These are phyloP conservation scores for Amphimallon solstitiale DNA, from an alignment of 2,888 invertebrate species.

Conservation along the genomic window DNA sequence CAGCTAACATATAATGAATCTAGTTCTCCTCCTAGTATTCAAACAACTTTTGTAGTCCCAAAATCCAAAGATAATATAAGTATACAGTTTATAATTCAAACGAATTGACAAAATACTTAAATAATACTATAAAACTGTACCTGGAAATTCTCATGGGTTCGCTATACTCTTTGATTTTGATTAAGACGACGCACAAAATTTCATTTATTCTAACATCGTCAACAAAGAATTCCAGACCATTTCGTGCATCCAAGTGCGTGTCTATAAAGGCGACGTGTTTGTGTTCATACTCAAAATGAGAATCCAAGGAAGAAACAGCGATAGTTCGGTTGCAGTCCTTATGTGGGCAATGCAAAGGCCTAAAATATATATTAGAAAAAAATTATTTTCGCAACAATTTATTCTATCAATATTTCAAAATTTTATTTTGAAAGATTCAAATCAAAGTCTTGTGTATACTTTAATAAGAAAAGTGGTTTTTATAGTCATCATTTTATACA, in stretches of 20 bases:
- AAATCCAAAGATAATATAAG: no score
- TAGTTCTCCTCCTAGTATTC: no score
- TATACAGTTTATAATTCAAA: no score
- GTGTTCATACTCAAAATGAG: slow-evolving; percentile 70
- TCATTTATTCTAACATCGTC: slow-evolving; percentile 52
- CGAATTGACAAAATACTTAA: no score
- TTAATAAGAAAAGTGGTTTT: no score
- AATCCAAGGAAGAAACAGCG: slow-evolving; percentile 65
- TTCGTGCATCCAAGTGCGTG: slow-evolving; percentile 54
- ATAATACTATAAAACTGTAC: no score
- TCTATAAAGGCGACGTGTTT: slow-evolving; percentile 54
- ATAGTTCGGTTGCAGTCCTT: slow-evolving; percentile 66
- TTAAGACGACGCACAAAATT: slow-evolving; percentile 52
- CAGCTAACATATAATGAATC: no score
- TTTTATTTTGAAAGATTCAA: no score
- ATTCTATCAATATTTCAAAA: no score
- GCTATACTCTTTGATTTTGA: slow-evolving; percentile 49
- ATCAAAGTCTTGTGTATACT: no score
- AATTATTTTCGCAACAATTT: not conserved
- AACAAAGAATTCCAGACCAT: slow-evolving; percentile 54
- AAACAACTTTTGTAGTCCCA: no score
- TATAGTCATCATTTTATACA: no score
- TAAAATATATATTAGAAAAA: slow-evolving; percentile 46
- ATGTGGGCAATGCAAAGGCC: slow-evolving; percentile 66
- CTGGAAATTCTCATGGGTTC: slow-evolving; percentile 10